Conservation (phyloP, 2,113 vertebrate species). For the Narcine bancroftii region DNA sequence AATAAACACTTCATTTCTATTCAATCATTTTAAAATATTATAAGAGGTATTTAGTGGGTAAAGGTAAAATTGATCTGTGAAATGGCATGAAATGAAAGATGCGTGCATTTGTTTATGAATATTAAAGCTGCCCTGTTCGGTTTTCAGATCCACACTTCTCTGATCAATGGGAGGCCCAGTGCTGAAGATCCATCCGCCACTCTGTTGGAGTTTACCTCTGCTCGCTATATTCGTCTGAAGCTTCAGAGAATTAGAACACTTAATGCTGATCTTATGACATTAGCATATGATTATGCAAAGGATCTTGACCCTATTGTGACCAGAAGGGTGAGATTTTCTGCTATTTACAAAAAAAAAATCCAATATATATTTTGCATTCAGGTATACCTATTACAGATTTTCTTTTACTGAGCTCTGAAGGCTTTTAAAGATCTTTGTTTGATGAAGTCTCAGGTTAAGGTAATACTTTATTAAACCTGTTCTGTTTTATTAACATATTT, state of each 20-base stretch:
- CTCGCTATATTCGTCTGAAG: slow-evolving; percentile 83
- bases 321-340: slow-evolving; percentile 69
- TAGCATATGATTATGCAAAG: slow-evolving; percentile 67
- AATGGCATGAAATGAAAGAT: background rate
- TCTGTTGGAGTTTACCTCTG: slow-evolving; percentile 85
- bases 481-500: background rate
- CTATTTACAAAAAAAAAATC: background rate
- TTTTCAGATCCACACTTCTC: slow-evolving; percentile 83
- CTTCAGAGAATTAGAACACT: slow-evolving; percentile 86
- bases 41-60: background rate
- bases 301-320: slow-evolving; percentile 89
- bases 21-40: background rate
- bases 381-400: background rate
- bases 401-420: background rate
- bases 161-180: slow-evolving; percentile 91
- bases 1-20: background rate
- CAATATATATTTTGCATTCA: background rate
- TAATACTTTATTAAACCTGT: background rate
- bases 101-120: background rate
- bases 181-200: slow-evolving; percentile 81
- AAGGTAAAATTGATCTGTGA: background rate
- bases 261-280: slow-evolving; percentile 95
- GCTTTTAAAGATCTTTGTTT: background rate
- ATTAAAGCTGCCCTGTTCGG: background rate
- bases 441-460: background rate